Evolutionary conservation across 2,888 invertebrate species (phyloP).

Genomic region (Phortica magna): DNA sequence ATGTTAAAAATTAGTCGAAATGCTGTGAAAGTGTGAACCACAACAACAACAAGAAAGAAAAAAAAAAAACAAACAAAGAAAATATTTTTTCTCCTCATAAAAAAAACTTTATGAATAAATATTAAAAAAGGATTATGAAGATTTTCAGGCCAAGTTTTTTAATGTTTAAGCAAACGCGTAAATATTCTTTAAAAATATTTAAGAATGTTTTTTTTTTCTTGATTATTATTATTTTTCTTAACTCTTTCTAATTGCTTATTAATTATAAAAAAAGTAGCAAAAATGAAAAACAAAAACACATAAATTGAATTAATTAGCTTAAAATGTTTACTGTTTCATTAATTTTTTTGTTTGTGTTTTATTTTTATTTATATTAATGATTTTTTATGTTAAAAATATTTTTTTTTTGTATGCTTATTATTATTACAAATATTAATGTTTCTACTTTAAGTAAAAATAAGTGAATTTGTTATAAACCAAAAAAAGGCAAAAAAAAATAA

Average conservation of each 20-base stretch:
- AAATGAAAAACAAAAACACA: too few relatives aligned
- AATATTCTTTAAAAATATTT: too few relatives aligned
- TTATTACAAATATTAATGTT: constrained; percentile 16
- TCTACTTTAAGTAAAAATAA: constrained; percentile 1
- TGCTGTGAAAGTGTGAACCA: constrained; percentile 24
- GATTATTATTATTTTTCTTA: constrained; percentile 1
- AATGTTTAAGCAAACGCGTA: background rate
- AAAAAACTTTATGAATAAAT: background rate
- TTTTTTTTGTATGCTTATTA: constrained; percentile 1
- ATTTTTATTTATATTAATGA: background rate
- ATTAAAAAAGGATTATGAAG: background rate
- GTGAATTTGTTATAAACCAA: constrained; percentile 21
- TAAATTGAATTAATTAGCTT: too few relatives aligned
- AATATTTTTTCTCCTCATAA: background rate
- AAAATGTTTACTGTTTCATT: background rate
- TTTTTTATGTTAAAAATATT: background rate
- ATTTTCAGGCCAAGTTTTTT: constrained; percentile 17
- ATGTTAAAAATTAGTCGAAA: constrained; percentile 23
- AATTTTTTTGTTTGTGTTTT: constrained; percentile 31
- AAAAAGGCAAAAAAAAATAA: constrained; percentile 22
- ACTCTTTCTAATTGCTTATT: constrained; percentile 9
- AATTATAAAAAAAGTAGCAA: background rate
- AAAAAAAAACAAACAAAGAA: constrained; percentile 4
- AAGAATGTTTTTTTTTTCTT: background rate
- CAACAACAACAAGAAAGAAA: background rate